Percentiles rank a stretch among this genome's conserved stretches.
phyloP scores from a whole-genome alignment of 1,140 invertebrate genomes.

The Hycleus phaleratus region DNA sequence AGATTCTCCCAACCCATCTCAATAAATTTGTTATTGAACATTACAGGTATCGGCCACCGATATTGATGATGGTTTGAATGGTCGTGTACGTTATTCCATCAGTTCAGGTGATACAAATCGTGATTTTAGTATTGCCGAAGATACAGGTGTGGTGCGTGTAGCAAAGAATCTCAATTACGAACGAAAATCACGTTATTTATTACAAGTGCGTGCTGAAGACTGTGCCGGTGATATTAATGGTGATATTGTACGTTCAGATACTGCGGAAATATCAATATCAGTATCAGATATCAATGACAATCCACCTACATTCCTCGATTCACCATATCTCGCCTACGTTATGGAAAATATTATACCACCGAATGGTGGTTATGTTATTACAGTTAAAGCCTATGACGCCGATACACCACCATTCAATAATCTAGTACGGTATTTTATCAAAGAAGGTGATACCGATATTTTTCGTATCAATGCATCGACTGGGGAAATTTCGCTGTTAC shows the following conservation, averaged over 20 bases:
- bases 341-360: slow-evolving; percentile 83
- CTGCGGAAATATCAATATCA: slow-evolving; percentile 60
- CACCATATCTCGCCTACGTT: slow-evolving; percentile 85
- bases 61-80: slow-evolving; percentile 81
- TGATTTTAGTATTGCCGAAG: slow-evolving; percentile 84
- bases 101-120: slow-evolving; percentile 82
- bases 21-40: slow-evolving; percentile 19
- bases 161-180: slow-evolving; percentile 90
- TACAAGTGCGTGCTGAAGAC: slow-evolving; percentile 83
- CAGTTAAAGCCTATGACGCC: slow-evolving; percentile 78
- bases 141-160: slow-evolving; percentile 79
- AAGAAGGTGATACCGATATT: slow-evolving; percentile 81
- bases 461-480: slow-evolving; percentile 84
- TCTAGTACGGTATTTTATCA: slow-evolving; percentile 83
- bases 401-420: slow-evolving; percentile 86
- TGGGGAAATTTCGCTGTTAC: slow-evolving; percentile 75
- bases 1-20: no score
- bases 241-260: slow-evolving; percentile 54
- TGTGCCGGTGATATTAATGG: slow-evolving; percentile 59
- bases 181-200: slow-evolving; percentile 70
- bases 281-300: slow-evolving; percentile 94
- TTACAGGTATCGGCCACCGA: slow-evolving; percentile 81
- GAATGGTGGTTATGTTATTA: slow-evolving; percentile 66
- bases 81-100: slow-evolving; percentile 80
- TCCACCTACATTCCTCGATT: slow-evolving; percentile 82